Evolutionary conservation across 2,797 vertebrate genomes (phyloP).

Genomic region (Pelochelys cantorii): DNA sequence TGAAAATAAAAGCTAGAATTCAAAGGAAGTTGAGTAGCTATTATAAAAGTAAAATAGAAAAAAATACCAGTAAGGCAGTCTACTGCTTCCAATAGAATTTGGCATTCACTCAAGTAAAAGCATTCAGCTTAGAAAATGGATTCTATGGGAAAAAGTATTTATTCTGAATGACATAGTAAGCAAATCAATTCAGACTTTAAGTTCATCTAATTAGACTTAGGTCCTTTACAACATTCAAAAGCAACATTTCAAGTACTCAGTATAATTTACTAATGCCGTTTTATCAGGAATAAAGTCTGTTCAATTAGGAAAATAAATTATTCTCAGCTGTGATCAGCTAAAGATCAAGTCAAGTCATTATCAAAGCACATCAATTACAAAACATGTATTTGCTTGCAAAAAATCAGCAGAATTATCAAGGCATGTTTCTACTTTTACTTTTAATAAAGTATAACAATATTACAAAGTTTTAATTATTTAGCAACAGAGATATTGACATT

Average conservation of each 20-base stretch:
- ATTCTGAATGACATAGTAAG: background rate
- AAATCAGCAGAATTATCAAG: slow-evolving; percentile 10
- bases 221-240: background rate
- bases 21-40: background rate
- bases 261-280: slow-evolving; percentile 28
- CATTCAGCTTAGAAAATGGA: background rate
- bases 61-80: background rate
- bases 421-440: slow-evolving; percentile 23
- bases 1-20: background rate
- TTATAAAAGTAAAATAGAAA: accelerated
- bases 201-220: background rate
- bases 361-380: slow-evolving; percentile 10
- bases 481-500: background rate
- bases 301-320: slow-evolving; percentile 54
- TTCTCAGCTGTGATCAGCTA: slow-evolving; percentile 14
- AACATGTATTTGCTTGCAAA: background rate
- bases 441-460: slow-evolving; percentile 15
- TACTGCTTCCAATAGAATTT: background rate
- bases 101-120: background rate
- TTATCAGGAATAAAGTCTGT: slow-evolving; percentile 17
- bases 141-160: background rate
- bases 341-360: slow-evolving; percentile 35
- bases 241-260: background rate
- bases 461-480: background rate
- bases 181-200: slow-evolving; percentile 3